Evolutionary conservation across 2,888 invertebrate species (phyloP), one percentile per base, ranked within the genome.

Genomic region (Ophion ellenae): DNA sequence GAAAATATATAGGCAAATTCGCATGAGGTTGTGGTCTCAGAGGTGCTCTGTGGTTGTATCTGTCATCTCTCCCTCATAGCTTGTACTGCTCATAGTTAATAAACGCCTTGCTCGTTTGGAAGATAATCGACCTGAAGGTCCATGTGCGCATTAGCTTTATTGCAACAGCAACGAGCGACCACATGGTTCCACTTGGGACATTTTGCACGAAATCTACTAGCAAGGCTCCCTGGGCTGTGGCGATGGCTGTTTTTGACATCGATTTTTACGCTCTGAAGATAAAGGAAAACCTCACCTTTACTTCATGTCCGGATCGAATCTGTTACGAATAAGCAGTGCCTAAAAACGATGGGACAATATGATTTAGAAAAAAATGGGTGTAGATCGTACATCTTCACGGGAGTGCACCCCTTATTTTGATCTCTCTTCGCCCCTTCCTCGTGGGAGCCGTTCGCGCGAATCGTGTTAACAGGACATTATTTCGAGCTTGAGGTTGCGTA

Each of bases 391-490:
- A 59, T 36, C 59, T 45, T 9, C 40, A 40, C 9, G 17, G 17
- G 5, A 53, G 53, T 4, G 17, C 53, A 53, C 53, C 53, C 53
- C 5, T 53, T 14, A 14, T 14, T 53, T 53, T 14, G 17, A 53
- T 17, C 61, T 71, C 14, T 66, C 67, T 45, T 64, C 28, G 20
- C 32, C 28, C 28, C 83, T 86, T 45, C 28, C 47, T 81, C 73
- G 82, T 76, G 83, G 77, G 85, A 82, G 59, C 86, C 86, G 84
- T 86, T 86, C 80, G 85, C 81, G 87, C 82, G 86, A 45, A 90
- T 89, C 86, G 87, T 84, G 84, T 86, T 89, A 88, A 89, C 86
- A 87, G 84, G 73, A 86, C 85, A 88, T 90, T 90, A 90, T 90
- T 32, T 90, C 87, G 86, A 87, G 83, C 74, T 88, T 87, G 89